These are phyloP conservation scores for Microcebus ravelobensis DNA, from an alignment of 2,113 vertebrate species.

Conservation along the genomic window DNA sequence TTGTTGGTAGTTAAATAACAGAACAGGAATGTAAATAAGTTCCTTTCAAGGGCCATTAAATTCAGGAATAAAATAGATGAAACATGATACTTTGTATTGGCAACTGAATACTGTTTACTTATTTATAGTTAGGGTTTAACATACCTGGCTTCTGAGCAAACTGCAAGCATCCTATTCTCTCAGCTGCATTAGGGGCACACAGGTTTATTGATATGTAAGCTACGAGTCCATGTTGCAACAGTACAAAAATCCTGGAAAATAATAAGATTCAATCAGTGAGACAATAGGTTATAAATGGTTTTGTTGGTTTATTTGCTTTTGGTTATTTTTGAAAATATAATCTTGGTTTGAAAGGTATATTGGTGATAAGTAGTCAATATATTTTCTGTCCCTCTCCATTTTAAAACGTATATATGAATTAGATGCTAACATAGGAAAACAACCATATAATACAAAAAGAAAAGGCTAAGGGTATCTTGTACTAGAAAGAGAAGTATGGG, in stretches of 20 bases:
- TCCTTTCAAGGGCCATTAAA: slow-evolving; percentile 47
- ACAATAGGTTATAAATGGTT: background rate
- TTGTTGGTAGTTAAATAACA: slow-evolving; percentile 58
- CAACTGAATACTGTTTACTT: slow-evolving; percentile 34
- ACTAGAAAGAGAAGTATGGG: background rate
- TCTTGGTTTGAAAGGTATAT: slow-evolving; percentile 33
- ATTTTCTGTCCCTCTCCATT: background rate
- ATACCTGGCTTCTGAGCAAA: slow-evolving; percentile 13
- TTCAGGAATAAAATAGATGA: slow-evolving; percentile 57
- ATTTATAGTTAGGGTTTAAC: slow-evolving; percentile 29
- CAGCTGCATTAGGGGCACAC: background rate
- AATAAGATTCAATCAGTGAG: background rate
- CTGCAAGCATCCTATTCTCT: background rate
- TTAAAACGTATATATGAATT: slow-evolving; percentile 14
- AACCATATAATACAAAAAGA: background rate
- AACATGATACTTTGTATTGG: slow-evolving; percentile 37
- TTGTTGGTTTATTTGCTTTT: background rate
- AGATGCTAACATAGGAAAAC: background rate
- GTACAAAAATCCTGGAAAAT: background rate
- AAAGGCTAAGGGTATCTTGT: background rate
- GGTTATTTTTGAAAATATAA: background rate
- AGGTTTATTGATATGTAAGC: slow-evolving; percentile 35
- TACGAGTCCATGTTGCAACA: background rate
- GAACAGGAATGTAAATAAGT: slow-evolving; percentile 49
- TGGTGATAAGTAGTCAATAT: slow-evolving; percentile 16